Base-by-base conservation (phyloP, 2,888 invertebrate species). In the Aleiodes alternator region DNA sequence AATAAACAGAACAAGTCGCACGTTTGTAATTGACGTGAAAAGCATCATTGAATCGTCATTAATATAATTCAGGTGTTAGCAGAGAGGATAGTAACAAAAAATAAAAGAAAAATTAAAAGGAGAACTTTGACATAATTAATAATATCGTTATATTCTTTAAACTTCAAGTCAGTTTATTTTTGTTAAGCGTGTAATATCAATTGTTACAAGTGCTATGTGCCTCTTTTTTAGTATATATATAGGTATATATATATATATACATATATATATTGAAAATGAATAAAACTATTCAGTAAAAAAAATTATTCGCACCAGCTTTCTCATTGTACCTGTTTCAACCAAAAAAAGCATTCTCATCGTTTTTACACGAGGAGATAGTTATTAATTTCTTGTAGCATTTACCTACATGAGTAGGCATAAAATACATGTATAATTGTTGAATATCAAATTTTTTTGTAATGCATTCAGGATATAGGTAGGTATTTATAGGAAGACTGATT, bases 151-250 rank as follows among this genome's bases (percentile, higher is more conserved):
- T 79, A 78, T 77, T 73, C 78, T 76, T 74, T 72, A 51, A 75
- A 77, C 76, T 78, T 77, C 76, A 73, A 77, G 77, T 79, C 78
- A 79, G 74, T 76, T 73, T 80, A 79, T 76, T 80, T 80, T 80
- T 79, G 80, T 80, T 80, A 79, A 80, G 78, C 80, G 80, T 80
- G 80, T 80, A 80, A 80, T 79, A 78, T 75, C 73, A 80, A 80
- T 79, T 80, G 80, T 80, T 80, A 80, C 79, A 80, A 80, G 80
- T 80, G 80, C 78, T 80, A 80, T 80, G 80, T 80, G 80, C 80
- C 80, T 80, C 80, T 80, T 80, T 80, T 79, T 68, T 79, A 80
- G 80, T 80, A 80, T 34, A 34, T 23, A 23, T 23, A 23, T 23
- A 23, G 23, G 23, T 23, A 23, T 23, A 23, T 23, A 23, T 23